Conservation (phyloP, 1,140 invertebrate species). For the Drosophila nebulosa region DNA sequence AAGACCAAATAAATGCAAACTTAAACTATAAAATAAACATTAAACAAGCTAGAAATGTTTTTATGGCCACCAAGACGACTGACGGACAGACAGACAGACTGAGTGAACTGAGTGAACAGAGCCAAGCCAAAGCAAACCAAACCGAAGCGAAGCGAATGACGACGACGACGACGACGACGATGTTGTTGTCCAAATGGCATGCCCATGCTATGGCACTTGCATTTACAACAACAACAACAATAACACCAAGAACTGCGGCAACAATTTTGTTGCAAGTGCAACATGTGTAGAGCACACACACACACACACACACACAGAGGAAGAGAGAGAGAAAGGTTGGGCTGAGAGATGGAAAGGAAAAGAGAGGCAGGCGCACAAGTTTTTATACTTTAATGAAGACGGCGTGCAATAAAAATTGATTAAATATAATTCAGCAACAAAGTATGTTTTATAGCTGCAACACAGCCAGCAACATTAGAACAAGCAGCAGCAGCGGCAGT, state of each 20-base stretch:
- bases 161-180: slow-evolving; percentile 10
- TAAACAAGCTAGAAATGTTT: slow-evolving; percentile 80
- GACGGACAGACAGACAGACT: slow-evolving; percentile 9
- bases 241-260: not conserved
- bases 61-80: slow-evolving; percentile 70
- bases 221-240: slow-evolving; percentile 46
- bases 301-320: not conserved
- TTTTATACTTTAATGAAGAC: slow-evolving; percentile 79
- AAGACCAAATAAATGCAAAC: slow-evolving; percentile 80
- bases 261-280: slow-evolving; percentile 73
- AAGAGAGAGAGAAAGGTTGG: not conserved
- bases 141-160: not conserved
- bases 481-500: slow-evolving; percentile 33
- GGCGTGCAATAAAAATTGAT: slow-evolving; percentile 78
- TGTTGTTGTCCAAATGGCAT: slow-evolving; percentile 16
- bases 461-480: slow-evolving; percentile 33
- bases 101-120: not conserved
- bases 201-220: slow-evolving; percentile 21
- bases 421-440: slow-evolving; percentile 79
- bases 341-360: not conserved
- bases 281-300: slow-evolving; percentile 40
- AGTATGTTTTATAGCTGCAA: slow-evolving; percentile 70
- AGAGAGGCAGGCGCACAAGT: slow-evolving; percentile 17
- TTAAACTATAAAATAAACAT: slow-evolving; percentile 80
- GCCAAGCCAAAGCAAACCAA: too few species aligned